A percentile compares a stretch with the other conserved stretches of the same genome.
Conservation (phyloP, 2,113 vertebrate genomes). For the human (Homo sapiens) region GRCh38 chr20:42745001-42745500, state of each 20-base stretch:
- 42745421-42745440: fast-evolving
- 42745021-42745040: neutral
- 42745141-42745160: neutral
- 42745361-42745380: neutral
- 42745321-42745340: neutral
- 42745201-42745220: neutral
- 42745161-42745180: neutral
- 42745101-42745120: neutral
- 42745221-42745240: neutral
- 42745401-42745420: neutral
- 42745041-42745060: neutral
- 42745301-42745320: neutral
- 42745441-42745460: neutral
- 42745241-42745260: neutral
- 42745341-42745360: neutral
- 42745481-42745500: neutral
- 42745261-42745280: neutral
- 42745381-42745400: neutral
- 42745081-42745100: neutral
- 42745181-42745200: neutral
- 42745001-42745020: neutral
- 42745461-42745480: neutral
- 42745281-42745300: no score
- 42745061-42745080: neutral
- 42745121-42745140: neutral